Evolutionary conservation across 1,140 invertebrate species (phyloP).

Genomic region (Latrodectus geometricus): DNA sequence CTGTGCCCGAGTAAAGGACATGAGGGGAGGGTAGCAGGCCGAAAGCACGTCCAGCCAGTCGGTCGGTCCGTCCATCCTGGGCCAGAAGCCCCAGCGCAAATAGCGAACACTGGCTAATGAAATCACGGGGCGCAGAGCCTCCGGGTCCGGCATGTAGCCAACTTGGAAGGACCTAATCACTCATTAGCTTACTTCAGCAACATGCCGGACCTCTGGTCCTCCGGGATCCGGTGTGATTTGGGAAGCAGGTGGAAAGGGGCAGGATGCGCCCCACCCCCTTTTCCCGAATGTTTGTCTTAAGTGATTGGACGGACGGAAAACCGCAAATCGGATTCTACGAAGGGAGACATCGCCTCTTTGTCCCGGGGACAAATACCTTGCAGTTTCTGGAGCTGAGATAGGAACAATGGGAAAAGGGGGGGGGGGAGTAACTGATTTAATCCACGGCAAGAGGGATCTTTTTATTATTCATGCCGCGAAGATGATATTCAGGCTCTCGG

Average conservation of each 20-base stretch:
- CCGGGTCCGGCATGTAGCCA: slow-evolving; percentile 24
- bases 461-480: background rate
- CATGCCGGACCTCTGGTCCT: slow-evolving; percentile 46
- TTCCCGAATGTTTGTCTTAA: slow-evolving; percentile 46
- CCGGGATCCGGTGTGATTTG: slow-evolving; percentile 53
- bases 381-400: slow-evolving; percentile 8
- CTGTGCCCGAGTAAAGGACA: background rate
- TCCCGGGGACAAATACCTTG: slow-evolving; percentile 40
- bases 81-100: slow-evolving; percentile 19
- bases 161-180: slow-evolving; percentile 44
- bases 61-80: background rate
- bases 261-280: background rate
- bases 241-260: background rate
- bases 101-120: slow-evolving; percentile 37
- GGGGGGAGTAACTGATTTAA: slow-evolving; percentile 6
- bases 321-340: slow-evolving; percentile 54
- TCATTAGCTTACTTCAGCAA: slow-evolving; percentile 51
- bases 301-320: slow-evolving; percentile 53
- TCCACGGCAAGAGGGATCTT: background rate
- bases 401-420: background rate
- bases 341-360: slow-evolving; percentile 6
- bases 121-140: slow-evolving; percentile 48
- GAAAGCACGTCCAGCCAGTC: slow-evolving; percentile 35
- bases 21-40: background rate
- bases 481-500: no score